A percentile compares a stretch with the other conserved stretches of the same genome.
phyloP scores from a whole-genome alignment of 1,140 invertebrate genomes.

The Caerostris extrusa region DNA sequence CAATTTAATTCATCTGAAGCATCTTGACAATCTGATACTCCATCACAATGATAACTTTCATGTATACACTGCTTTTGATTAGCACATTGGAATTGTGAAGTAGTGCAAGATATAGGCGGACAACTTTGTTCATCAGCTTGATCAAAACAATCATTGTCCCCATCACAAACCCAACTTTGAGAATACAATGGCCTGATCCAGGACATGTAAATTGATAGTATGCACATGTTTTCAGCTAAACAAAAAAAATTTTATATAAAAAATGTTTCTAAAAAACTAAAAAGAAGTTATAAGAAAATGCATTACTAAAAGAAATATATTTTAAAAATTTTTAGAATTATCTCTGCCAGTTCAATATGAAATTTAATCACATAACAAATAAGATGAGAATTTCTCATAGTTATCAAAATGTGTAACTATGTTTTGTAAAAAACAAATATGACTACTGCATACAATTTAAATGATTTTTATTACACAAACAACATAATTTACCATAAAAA shows the following conservation, averaged over 20 bases:
- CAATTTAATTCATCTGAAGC: constrained; percentile 94
- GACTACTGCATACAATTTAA: too few relatives aligned
- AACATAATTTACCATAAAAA: too few relatives aligned
- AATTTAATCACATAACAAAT: too few relatives aligned
- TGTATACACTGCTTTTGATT: constrained; percentile 95
- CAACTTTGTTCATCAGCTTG: constrained; percentile 98
- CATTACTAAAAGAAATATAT: too few relatives aligned
- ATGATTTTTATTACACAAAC: too few relatives aligned
- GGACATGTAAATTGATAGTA: constrained; percentile 97
- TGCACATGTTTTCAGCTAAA: constrained; percentile 90
- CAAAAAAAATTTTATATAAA: constrained; percentile 1
- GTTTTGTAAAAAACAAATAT: too few relatives aligned
- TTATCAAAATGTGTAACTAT: too few relatives aligned
- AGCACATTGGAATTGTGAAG: constrained; percentile 96
- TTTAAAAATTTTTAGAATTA: too few relatives aligned
- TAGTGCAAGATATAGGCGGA: constrained; percentile 95
- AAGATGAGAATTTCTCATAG: too few relatives aligned
- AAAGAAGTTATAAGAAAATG: too few relatives aligned
- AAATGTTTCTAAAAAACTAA: too few relatives aligned
- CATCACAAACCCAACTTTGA: constrained; percentile 93
- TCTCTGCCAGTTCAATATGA: too few relatives aligned
- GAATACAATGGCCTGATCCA: constrained; percentile 96
- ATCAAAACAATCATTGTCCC: constrained; percentile 98
- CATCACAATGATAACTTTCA: constrained; percentile 96
- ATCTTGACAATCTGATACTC: constrained; percentile 94